These are phyloP conservation scores for Probosciger aterrimus DNA, from an alignment of 2,113 vertebrate species.

Conservation along the genomic window DNA sequence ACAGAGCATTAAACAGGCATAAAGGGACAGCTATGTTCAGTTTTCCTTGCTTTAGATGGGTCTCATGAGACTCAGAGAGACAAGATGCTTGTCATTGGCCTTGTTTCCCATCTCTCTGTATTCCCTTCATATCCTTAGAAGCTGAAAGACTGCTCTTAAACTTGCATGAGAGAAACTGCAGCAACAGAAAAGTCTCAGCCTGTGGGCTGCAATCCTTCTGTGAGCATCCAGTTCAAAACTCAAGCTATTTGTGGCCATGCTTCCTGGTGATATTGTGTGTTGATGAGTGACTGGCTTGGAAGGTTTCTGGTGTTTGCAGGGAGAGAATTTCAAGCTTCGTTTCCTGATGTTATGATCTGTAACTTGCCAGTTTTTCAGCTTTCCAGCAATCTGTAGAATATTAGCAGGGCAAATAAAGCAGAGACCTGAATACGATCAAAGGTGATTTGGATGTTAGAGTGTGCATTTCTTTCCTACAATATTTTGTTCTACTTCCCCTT, in stretches of 20 bases:
- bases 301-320: background rate
- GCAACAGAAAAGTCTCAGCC: background rate
- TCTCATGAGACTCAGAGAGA: background rate
- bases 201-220: background rate
- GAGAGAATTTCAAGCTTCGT: background rate
- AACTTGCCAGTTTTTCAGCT: background rate
- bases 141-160: background rate
- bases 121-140: background rate
- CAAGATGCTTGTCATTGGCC: background rate
- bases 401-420: background rate
- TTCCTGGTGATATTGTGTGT: background rate
- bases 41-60: background rate
- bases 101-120: background rate
- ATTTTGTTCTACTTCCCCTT: background rate
- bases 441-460: background rate
- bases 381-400: background rate
- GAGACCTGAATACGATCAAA: background rate
- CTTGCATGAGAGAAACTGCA: background rate
- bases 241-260: background rate
- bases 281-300: background rate
- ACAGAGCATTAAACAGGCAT: background rate
- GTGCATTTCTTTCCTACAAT: background rate
- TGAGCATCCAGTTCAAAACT: background rate
- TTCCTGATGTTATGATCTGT: background rate
- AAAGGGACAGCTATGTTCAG: background rate